Conservation (phyloP, 2,888 invertebrate species). For the Chrysolina haemoptera region DNA sequence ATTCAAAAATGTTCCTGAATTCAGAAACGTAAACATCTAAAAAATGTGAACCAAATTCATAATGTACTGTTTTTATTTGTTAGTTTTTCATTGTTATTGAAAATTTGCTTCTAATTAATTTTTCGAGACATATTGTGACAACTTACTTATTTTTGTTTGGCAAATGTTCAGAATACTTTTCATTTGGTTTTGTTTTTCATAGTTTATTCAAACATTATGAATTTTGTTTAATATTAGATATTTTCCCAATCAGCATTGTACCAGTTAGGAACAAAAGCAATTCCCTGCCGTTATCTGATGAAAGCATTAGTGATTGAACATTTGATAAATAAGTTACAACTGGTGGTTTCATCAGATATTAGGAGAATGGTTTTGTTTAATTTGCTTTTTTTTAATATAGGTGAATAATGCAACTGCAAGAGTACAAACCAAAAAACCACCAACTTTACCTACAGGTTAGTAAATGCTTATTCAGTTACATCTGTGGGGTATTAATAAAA, state of each 20-base stretch:
- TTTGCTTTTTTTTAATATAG: constrained; percentile 73
- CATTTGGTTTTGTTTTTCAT: background rate
- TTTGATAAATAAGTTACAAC: constrained; percentile 46
- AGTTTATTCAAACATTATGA: constrained; percentile 5
- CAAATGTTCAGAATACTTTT: background rate
- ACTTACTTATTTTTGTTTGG: background rate
- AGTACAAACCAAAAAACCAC: constrained; percentile 99
- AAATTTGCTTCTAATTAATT: no score
- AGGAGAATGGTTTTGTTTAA: constrained; percentile 46
- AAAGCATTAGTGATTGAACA: constrained; percentile 56
- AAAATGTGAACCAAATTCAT: constrained; percentile 41
- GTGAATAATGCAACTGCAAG: constrained; percentile 99
- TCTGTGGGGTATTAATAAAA: background rate
- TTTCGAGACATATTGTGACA: no score
- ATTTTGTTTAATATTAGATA: constrained; percentile 18
- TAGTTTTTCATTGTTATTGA: no score
- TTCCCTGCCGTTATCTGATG: constrained; percentile 49
- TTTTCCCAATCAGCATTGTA: constrained; percentile 3
- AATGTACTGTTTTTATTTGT: background rate
- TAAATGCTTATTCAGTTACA: constrained; percentile 24
- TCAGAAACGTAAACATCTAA: background rate
- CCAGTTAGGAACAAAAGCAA: constrained; percentile 23
- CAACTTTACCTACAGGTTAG: constrained; percentile 93
- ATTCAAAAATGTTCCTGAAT: constrained; percentile 15
- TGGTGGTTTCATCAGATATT: constrained; percentile 55